A percentile compares a stretch with the other conserved stretches of the same genome.
Evolutionary conservation across 2,888 invertebrate species (phyloP).

Genomic region (Trichogramma dendrolimi): DNA sequence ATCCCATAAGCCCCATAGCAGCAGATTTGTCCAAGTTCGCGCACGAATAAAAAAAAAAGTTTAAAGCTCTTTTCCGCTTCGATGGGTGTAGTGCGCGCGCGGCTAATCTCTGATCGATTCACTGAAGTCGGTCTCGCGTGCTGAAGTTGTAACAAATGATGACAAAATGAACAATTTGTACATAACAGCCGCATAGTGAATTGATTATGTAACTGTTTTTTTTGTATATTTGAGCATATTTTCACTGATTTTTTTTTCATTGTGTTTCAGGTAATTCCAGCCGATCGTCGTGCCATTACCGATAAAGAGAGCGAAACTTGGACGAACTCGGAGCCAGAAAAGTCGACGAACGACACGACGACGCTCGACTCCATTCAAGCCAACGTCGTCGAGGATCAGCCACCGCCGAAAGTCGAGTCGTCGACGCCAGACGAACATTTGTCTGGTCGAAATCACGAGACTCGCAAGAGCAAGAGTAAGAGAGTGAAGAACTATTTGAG

Average conservation of each 20-base stretch:
- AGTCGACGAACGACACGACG: slow-evolving; percentile 13
- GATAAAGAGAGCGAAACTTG: slow-evolving; percentile 47
- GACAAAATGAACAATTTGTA: too few relatives aligned
- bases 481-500: slow-evolving; percentile 57
- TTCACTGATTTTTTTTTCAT: not conserved
- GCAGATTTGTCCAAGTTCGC: too few relatives aligned
- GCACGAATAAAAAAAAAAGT: too few relatives aligned
- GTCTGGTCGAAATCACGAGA: slow-evolving; percentile 47
- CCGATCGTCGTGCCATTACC: slow-evolving; percentile 41
- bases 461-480: slow-evolving; percentile 55
- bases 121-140: too few relatives aligned
- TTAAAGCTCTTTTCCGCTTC: not conserved
- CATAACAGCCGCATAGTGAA: too few relatives aligned
- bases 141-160: too few relatives aligned
- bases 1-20: too few relatives aligned
- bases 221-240: not conserved
- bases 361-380: slow-evolving; percentile 16
- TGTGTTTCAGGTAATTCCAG: slow-evolving; percentile 46
- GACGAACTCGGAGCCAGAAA: slow-evolving; percentile 30
- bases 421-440: slow-evolving; percentile 34
- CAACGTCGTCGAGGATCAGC: slow-evolving; percentile 24
- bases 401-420: slow-evolving; percentile 17
- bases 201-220: too few relatives aligned
- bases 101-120: too few relatives aligned
- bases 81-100: not conserved